Evolutionary conservation across 2,888 invertebrate genomes (phyloP).

Genomic region (Ephialtes manifestator): DNA sequence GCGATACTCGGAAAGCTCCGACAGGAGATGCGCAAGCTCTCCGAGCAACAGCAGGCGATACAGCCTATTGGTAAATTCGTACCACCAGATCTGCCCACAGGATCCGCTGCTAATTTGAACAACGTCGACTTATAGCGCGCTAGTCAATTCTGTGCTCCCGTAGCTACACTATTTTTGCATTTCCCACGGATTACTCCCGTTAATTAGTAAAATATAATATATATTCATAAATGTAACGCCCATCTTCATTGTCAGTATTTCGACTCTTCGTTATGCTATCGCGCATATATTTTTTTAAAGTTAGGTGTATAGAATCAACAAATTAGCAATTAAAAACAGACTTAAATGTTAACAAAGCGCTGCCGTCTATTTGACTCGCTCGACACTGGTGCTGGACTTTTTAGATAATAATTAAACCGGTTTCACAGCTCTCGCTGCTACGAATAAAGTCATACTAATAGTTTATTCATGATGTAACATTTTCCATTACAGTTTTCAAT

Average conservation of each 20-base stretch:
- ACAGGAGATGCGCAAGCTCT: slow-evolving; percentile 93
- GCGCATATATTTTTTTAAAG: slow-evolving; percentile 6
- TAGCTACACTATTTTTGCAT: slow-evolving; percentile 20
- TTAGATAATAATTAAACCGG: background rate
- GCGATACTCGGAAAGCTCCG: slow-evolving; percentile 95
- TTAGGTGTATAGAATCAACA: slow-evolving; percentile 22
- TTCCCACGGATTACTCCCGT: background rate
- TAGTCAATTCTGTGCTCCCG: slow-evolving; percentile 37
- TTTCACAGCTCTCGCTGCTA: background rate
- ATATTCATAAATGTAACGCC: background rate
- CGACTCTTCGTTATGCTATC: background rate
- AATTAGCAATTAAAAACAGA: slow-evolving; percentile 23
- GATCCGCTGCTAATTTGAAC: slow-evolving; percentile 92
- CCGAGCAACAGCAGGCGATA: slow-evolving; percentile 88
- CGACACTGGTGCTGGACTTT: slow-evolving; percentile 4
- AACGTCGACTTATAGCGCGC: slow-evolving; percentile 90
- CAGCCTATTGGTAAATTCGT: slow-evolving; percentile 89
- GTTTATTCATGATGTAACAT: slow-evolving; percentile 70
- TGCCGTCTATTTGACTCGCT: slow-evolving; percentile 3
- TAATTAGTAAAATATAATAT: slow-evolving; percentile 1
- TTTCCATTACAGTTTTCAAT: slow-evolving; percentile 67
- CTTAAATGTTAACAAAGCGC: background rate
- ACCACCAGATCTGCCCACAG: slow-evolving; percentile 89
- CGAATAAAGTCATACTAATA: slow-evolving; percentile 63
- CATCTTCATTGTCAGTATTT: slow-evolving; percentile 11